A percentile compares a stretch with the other conserved stretches of the same genome.
These are phyloP conservation scores for Erythrocebus patas DNA, from an alignment of 2,113 vertebrate genomes.

Conservation along the genomic window DNA sequence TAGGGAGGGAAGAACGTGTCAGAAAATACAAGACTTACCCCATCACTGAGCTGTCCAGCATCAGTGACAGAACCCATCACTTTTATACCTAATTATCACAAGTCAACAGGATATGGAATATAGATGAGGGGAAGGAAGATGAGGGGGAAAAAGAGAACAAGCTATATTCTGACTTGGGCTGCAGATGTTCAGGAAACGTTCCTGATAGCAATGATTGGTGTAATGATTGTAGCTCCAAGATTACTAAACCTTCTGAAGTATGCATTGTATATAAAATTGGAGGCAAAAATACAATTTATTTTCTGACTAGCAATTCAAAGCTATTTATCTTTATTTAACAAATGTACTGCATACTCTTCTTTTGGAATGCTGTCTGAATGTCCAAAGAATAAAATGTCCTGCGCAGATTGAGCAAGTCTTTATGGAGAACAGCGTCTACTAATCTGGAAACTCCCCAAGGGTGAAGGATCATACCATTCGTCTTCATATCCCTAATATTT, in stretches of 20 bases:
- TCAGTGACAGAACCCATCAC: conserved; percentile 64
- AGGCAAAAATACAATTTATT: conserved; percentile 12
- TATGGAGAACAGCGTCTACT: background rate
- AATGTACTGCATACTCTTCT: background rate
- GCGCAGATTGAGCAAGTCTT: background rate
- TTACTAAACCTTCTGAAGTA: conserved; percentile 52
- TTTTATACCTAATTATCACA: conserved; percentile 70
- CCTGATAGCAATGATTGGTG: conserved; percentile 63
- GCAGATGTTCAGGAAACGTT: conserved; percentile 73
- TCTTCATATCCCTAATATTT: background rate
- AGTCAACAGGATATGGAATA: conserved; percentile 58
- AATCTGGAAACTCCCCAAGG: background rate
- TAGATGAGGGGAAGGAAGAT: conserved; percentile 70
- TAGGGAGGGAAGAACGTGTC: background rate
- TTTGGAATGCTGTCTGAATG: background rate
- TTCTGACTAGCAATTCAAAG: conserved; percentile 22
- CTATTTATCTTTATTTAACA: background rate
- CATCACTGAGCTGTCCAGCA: conserved; percentile 31
- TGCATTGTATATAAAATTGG: background rate
- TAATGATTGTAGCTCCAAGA: conserved; percentile 62
- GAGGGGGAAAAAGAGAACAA: conserved; percentile 49
- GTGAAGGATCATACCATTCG: background rate
- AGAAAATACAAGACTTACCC: conserved; percentile 25
- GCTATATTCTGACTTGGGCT: conserved; percentile 57
- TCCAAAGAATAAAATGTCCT: background rate